A percentile compares a stretch with the other conserved stretches of the same genome.
phyloP scores from a whole-genome alignment of 2,113 vertebrate genomes.

The Boulengeromyrus knoepffleri region DNA sequence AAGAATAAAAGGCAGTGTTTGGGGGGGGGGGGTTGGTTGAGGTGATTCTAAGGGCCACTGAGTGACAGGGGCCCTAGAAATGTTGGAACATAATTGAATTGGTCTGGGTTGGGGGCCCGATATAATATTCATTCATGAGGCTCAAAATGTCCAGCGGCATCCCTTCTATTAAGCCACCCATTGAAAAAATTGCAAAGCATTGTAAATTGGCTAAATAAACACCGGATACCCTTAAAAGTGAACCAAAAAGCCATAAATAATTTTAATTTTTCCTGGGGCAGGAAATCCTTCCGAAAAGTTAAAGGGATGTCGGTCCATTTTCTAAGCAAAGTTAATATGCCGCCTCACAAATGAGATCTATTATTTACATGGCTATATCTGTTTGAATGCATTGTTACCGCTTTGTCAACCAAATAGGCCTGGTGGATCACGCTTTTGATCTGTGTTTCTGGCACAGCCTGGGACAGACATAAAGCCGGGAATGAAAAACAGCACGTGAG shows the following conservation, averaged over 20 bases:
- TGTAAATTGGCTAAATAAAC: not conserved
- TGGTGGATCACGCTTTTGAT: conserved; percentile 18
- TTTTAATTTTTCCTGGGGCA: not conserved
- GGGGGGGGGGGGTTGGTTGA: not conserved
- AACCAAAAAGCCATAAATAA: not conserved
- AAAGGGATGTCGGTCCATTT: not conserved
- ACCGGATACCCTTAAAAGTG: not conserved
- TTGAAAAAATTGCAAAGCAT: not conserved
- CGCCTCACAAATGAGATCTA: conserved; percentile 5
- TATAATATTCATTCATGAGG: not conserved
- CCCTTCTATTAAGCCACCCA: not conserved
- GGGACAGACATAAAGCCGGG: not conserved
- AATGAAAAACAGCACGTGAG: not conserved
- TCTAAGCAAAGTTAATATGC: not conserved
- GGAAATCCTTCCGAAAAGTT: not conserved
- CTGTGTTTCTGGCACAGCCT: not conserved
- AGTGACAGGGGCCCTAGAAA: not conserved
- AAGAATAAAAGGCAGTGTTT: not conserved
- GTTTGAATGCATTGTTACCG: conserved; percentile 22
- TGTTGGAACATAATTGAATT: not conserved
- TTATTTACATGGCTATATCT: conserved; percentile 20
- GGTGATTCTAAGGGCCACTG: not conserved
- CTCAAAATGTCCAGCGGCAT: not conserved
- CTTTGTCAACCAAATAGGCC: conserved; percentile 25
- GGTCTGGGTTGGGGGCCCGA: not conserved